Base-by-base conservation (phyloP, 1,140 invertebrate species). In the Temnothorax nylanderi region DNA sequence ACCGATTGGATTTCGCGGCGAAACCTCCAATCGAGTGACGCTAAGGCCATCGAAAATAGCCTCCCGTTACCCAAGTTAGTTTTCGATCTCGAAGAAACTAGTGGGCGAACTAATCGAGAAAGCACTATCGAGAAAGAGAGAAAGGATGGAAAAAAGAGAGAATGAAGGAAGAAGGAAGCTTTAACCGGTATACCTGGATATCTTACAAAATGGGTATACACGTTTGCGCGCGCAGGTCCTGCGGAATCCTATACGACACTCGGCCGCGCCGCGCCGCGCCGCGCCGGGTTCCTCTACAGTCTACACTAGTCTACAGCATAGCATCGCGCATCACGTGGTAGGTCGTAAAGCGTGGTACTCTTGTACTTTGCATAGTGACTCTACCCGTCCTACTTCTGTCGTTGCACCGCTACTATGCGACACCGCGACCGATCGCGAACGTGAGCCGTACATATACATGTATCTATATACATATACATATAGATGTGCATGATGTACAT, bases 221-320 rank as follows among this genome's bases (percentile, higher is more conserved):
- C 18, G 56, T 72, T 18, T 89, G 85, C 87, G 85, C 89, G 85
- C 72, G 87, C 89, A 90, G 0, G 5, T 84, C 85, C 87, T 71
- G 84, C 88, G 71, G 71, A 89, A 78, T 89, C 54, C 85, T 87
- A 26, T 26, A n/a, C 18, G 58, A 32, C 37, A 77, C 87, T 71
- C 84, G 26, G 26, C 26, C 26, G 1, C 26, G 26, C n/a, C n/a
- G n/a, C n/a, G n/a, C n/a, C n/a, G n/a, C n/a, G 32, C 51, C 47
- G 87, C 41, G 54, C 6, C 10, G 6, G 11, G 1, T 32, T 44
- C 34, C 41, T 32, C 49, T 88, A 26, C 26, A 1, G 26, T 26
- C 26, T 26, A 26, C 26, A 26, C 26, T 26, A 26, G 26, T 26
- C 1, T 26, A 85, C 76, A 87, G 75, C 47, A 32, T 69, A 67